Conservation (phyloP, 2,113 vertebrate species). For the Pollimyrus isidori region DNA sequence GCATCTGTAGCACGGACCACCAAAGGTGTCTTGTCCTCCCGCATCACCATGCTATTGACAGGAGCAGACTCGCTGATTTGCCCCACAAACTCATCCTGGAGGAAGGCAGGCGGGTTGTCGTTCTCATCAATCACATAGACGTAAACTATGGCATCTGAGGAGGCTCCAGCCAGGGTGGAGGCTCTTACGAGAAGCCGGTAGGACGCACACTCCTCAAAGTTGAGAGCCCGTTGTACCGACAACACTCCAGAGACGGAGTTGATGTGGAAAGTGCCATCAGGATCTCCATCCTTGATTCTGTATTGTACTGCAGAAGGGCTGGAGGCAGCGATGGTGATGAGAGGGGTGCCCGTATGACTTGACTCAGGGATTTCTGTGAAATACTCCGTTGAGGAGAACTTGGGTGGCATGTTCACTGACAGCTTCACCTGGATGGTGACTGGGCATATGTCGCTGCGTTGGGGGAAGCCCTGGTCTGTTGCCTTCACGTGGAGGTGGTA, state of each 20-base stretch:
- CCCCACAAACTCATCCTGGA: slow-evolving; percentile 63
- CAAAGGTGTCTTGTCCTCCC: slow-evolving; percentile 70
- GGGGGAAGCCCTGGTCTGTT: slow-evolving; percentile 79
- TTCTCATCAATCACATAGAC: slow-evolving; percentile 87
- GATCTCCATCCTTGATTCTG: slow-evolving; percentile 76
- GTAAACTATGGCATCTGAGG: slow-evolving; percentile 56
- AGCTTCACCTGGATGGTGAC: slow-evolving; percentile 64
- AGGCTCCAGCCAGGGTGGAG: slow-evolving; percentile 66
- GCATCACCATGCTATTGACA: slow-evolving; percentile 75
- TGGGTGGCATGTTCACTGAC: slow-evolving; percentile 73
- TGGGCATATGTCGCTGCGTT: slow-evolving; percentile 68
- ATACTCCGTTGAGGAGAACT: slow-evolving; percentile 74
- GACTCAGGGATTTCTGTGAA: slow-evolving; percentile 81
- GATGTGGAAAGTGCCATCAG: slow-evolving; percentile 70
- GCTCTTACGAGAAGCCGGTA: slow-evolving; percentile 76
- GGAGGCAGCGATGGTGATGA: slow-evolving; percentile 67
- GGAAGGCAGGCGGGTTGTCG: slow-evolving; percentile 76
- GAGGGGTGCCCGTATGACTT: slow-evolving; percentile 59
- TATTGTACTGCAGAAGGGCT: slow-evolving; percentile 77
- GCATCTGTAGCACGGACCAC: slow-evolving; percentile 76
- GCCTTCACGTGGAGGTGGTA: slow-evolving; percentile 79
- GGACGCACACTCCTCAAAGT: slow-evolving; percentile 75
- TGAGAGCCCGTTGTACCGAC: slow-evolving; percentile 64
- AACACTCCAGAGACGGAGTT: slow-evolving; percentile 82
- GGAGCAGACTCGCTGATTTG: slow-evolving; percentile 78